Evolutionary conservation across 2,113 vertebrate species (phyloP).

Genomic region (Smithornis capensis): DNA sequence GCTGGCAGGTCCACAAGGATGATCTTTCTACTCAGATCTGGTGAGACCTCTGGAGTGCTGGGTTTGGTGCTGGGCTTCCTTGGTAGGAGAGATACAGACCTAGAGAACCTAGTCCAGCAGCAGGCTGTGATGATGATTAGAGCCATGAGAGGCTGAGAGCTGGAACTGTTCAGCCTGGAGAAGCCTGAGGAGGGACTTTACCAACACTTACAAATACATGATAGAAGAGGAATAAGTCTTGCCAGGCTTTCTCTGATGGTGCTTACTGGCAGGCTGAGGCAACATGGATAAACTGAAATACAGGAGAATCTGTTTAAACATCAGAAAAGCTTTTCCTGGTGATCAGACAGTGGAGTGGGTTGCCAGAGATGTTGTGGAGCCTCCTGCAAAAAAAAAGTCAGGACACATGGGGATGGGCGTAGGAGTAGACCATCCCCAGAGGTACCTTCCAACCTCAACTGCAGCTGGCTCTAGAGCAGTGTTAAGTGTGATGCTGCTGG

Average conservation of each 20-base stretch:
- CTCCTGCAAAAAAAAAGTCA: neutral
- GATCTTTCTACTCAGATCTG: neutral
- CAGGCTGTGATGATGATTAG: neutral
- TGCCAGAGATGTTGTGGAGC: neutral
- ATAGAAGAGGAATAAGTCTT: neutral
- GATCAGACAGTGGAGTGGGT: neutral
- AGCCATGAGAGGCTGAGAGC: neutral
- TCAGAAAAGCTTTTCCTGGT: neutral
- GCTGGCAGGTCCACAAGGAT: too few relatives aligned
- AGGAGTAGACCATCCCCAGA: neutral
- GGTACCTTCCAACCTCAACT: neutral
- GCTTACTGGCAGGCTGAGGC: neutral
- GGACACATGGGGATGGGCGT: fast-evolving
- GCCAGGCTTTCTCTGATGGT: neutral
- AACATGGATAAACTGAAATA: neutral
- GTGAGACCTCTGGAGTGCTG: neutral
- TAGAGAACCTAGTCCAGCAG: neutral
- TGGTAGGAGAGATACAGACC: fast-evolving
- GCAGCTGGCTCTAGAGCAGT: neutral
- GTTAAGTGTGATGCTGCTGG: neutral
- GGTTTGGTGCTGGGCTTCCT: neutral
- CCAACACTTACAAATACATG: fast-evolving
- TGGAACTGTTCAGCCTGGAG: neutral
- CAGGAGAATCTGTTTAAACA: neutral
- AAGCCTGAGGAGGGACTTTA: neutral